These are phyloP conservation scores for Hyperoplus immaculatus DNA, from an alignment of 2,797 vertebrate species.

Conservation along the genomic window DNA sequence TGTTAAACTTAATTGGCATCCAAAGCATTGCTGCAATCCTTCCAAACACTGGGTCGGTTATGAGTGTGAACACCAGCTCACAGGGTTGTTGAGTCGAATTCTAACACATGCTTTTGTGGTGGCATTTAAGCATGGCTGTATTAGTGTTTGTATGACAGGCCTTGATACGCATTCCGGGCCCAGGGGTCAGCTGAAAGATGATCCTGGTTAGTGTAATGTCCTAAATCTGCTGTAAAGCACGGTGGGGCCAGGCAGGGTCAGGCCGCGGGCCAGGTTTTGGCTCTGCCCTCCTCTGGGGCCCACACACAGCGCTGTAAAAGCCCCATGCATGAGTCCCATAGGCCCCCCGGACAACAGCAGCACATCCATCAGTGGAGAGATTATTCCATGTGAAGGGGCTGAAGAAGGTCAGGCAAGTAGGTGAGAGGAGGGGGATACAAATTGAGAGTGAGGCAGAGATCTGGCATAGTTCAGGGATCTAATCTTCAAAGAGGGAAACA, in stretches of 20 bases:
- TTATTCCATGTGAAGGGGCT: slow-evolving; percentile 42
- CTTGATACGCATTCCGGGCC: slow-evolving; percentile 18
- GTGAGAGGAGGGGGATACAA: not conserved
- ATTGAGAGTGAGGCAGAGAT: not conserved
- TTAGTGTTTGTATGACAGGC: slow-evolving; percentile 46
- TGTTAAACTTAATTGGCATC: slow-evolving; percentile 29
- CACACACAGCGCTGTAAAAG: slow-evolving; percentile 17
- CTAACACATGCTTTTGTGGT: slow-evolving; percentile 35
- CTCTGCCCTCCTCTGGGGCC: not conserved
- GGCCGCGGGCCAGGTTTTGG: slow-evolving; percentile 20
- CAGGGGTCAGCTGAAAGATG: slow-evolving; percentile 65
- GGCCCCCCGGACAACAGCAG: slow-evolving; percentile 23
- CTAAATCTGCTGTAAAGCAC: slow-evolving; percentile 66
- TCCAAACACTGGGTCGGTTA: slow-evolving; percentile 5
- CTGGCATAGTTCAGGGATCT: slow-evolving; percentile 2
- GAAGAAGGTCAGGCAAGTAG: slow-evolving; percentile 38
- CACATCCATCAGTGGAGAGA: slow-evolving; percentile 64
- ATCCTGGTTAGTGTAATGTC: slow-evolving; percentile 63
- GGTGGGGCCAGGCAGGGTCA: slow-evolving; percentile 15
- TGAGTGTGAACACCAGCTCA: slow-evolving; percentile 29
- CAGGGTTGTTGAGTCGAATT: slow-evolving; percentile 49
- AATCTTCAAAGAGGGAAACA: slow-evolving; percentile 21
- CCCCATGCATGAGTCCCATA: slow-evolving; percentile 20
- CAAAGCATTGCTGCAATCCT: slow-evolving; percentile 33
- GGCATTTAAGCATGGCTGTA: slow-evolving; percentile 10